These are phyloP conservation scores for Echiichthys vipera DNA, from an alignment of 2,797 vertebrate genomes.

Conservation along the genomic window DNA sequence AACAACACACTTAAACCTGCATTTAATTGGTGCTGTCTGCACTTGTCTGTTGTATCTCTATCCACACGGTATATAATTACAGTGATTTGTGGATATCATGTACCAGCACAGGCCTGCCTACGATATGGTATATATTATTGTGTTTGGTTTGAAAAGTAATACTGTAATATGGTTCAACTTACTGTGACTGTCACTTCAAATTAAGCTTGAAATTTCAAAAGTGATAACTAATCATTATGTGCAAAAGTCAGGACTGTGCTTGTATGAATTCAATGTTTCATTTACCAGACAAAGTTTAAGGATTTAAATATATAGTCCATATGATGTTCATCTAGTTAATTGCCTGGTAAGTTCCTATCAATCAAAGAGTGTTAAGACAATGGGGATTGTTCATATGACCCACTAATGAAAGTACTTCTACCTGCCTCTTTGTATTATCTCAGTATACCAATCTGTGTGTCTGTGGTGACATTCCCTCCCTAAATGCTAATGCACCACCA, in stretches of 20 bases:
- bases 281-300: background rate
- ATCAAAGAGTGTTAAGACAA: too few species aligned
- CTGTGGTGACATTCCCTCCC: too few species aligned
- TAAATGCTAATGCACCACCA: too few species aligned
- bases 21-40: slow-evolving; percentile 77
- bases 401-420: too few species aligned
- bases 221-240: background rate
- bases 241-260: slow-evolving; percentile 1
- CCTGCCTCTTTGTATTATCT: too few species aligned
- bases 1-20: slow-evolving; percentile 81
- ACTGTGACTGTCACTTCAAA: slow-evolving; percentile 11
- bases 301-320: too few species aligned
- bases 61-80: slow-evolving; percentile 72
- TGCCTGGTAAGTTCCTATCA: too few species aligned
- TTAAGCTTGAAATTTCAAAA: background rate
- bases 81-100: slow-evolving; percentile 61
- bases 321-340: too few species aligned
- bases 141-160: slow-evolving; percentile 39
- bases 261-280: background rate
- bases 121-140: slow-evolving; percentile 39
- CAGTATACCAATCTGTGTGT: too few species aligned
- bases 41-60: slow-evolving; percentile 75
- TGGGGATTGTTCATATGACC: too few species aligned
- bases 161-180: slow-evolving; percentile 18
- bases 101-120: slow-evolving; percentile 51